phyloP scores from a whole-genome alignment of 2,113 vertebrate species.

The Tragelaphus strepsiceros region DNA sequence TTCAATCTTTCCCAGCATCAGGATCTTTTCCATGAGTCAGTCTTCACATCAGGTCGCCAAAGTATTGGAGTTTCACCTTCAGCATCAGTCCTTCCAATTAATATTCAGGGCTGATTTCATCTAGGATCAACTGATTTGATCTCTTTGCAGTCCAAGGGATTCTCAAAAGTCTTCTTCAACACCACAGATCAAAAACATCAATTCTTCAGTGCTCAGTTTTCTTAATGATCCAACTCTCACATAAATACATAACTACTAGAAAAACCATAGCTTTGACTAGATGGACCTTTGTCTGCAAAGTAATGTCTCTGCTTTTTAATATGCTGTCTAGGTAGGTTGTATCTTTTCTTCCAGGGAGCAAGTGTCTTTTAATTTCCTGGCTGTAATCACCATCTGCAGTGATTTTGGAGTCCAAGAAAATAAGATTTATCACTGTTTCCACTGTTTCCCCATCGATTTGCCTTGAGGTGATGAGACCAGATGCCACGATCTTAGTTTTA shows the following conservation, averaged over 20 bases:
- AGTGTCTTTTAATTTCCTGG: neutral
- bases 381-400: neutral
- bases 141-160: neutral
- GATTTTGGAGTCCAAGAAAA: neutral
- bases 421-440: neutral
- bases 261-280: neutral
- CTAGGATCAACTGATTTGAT: neutral
- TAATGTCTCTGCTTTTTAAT: neutral
- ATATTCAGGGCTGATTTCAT: neutral
- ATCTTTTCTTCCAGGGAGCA: neutral
- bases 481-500: neutral
- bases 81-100: neutral
- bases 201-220: neutral
- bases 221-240: neutral
- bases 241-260: neutral
- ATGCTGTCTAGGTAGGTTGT: neutral
- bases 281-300: neutral
- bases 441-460: neutral
- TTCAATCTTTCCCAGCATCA: neutral
- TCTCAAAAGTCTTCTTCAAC: neutral
- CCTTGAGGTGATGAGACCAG: neutral
- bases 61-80: neutral
- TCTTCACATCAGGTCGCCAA: neutral
- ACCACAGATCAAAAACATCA: neutral
- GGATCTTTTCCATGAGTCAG: neutral